These are phyloP conservation scores for Cavia porcellus DNA, from an alignment of 2,113 vertebrate species.

Conservation along the genomic window DNA sequence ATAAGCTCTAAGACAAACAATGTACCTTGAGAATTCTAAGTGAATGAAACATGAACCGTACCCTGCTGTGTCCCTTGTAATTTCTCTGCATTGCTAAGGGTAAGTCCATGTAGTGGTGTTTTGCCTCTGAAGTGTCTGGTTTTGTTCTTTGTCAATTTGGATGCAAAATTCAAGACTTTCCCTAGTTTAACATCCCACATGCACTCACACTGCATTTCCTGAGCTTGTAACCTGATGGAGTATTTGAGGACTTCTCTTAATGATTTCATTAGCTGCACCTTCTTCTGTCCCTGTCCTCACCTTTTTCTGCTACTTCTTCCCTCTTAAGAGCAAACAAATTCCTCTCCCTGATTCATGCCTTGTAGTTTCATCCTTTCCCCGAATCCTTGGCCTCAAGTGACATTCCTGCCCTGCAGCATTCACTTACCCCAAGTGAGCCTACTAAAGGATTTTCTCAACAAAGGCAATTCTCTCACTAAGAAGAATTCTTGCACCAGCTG, in stretches of 20 bases:
- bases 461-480: conserved; percentile 64
- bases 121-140: conserved; percentile 23
- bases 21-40: neutral
- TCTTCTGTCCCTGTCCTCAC: neutral
- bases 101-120: neutral
- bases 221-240: neutral
- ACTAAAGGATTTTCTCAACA: conserved; percentile 61
- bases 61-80: neutral
- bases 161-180: conserved; percentile 45
- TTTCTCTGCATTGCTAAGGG: neutral
- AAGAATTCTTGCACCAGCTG: conserved; percentile 64
- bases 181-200: neutral
- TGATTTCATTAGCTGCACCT: neutral
- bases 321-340: conserved; percentile 49
- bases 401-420: neutral
- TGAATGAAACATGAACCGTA: neutral
- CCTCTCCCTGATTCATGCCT: neutral
- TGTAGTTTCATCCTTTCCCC: conserved; percentile 19
- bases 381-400: conserved; percentile 56
- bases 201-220: neutral
- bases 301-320: conserved; percentile 14
- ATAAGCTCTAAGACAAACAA: neutral
- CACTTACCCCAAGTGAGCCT: neutral
- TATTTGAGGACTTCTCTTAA: neutral
- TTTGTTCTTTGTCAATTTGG: neutral